phyloP scores from a whole-genome alignment of 2,888 invertebrate species.

The Stenchaetothrips biformis region DNA sequence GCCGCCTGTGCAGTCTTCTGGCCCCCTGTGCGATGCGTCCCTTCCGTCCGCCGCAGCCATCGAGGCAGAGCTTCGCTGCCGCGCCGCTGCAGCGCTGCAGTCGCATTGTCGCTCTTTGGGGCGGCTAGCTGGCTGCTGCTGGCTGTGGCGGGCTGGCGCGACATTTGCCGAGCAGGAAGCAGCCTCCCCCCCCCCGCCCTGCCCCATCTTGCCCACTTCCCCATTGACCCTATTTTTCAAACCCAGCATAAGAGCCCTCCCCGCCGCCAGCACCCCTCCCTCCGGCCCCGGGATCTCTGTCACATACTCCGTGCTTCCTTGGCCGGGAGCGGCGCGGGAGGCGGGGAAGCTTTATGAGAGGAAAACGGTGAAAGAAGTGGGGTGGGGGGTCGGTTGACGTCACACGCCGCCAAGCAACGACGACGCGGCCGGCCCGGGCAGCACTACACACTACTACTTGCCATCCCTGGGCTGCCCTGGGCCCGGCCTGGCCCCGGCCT shows the following conservation, averaged over 20 bases:
- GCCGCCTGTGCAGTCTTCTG: too few relatives aligned
- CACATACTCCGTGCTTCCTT: not conserved
- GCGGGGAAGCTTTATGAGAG: not conserved
- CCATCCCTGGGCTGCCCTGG: not conserved
- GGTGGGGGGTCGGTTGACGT: not conserved
- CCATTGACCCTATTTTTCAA: slow-evolving; percentile 25
- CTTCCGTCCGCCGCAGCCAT: too few relatives aligned
- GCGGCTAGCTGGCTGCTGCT: not conserved
- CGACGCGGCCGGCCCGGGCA: not conserved
- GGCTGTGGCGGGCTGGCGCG: not conserved
- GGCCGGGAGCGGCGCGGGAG: not conserved
- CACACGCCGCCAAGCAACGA: not conserved
- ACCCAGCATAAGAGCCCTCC: slow-evolving; percentile 13
- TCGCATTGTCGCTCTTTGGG: not conserved
- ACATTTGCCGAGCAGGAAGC: not conserved
- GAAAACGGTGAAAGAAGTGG: not conserved
- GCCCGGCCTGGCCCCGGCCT: not conserved
- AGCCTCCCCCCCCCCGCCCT: not conserved
- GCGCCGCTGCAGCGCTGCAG: too few relatives aligned
- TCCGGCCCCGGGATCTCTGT: not conserved
- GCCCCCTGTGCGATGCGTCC: too few relatives aligned
- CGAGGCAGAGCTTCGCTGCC: too few relatives aligned
- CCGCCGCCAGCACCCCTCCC: not conserved
- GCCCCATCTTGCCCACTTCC: not conserved
- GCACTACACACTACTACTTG: not conserved